A percentile compares a stretch with the other conserved stretches of the same genome.
phyloP scores from a whole-genome alignment of 2,888 invertebrate species.

The Darwinula stevensoni region DNA sequence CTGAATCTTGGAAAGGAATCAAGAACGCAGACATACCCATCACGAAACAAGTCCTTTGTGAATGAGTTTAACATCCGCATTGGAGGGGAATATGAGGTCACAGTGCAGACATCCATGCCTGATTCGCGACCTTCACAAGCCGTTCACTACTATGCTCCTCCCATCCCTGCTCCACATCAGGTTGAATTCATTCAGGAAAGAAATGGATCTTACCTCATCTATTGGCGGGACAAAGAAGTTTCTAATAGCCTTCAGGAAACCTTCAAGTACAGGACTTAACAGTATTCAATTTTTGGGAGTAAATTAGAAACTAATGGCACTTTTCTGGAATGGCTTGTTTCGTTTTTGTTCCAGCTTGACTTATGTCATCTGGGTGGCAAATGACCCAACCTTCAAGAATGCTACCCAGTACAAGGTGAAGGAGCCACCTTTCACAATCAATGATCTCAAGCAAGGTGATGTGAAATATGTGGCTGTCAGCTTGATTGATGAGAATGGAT shows the following conservation, averaged over 20 bases:
- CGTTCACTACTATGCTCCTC: slow-evolving; percentile 23
- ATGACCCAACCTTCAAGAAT: slow-evolving; percentile 8
- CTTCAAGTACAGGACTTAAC: too few relatives aligned
- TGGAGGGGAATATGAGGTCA: slow-evolving; percentile 24
- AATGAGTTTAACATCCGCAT: slow-evolving; percentile 15
- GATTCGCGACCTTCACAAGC: slow-evolving; percentile 21
- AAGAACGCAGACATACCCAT: too few relatives aligned
- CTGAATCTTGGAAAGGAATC: too few relatives aligned
- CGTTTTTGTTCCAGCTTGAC: slow-evolving; percentile 17
- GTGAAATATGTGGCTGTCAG: slow-evolving; percentile 13
- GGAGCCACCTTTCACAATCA: slow-evolving; percentile 8
- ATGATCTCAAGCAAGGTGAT: slow-evolving; percentile 9
- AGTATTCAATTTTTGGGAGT: too few relatives aligned
- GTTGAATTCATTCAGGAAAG: slow-evolving; percentile 26
- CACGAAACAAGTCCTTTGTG: background rate
- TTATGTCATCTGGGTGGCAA: slow-evolving; percentile 25
- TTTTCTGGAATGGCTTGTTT: too few relatives aligned
- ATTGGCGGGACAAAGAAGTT: too few relatives aligned
- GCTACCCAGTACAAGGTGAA: slow-evolving; percentile 8
- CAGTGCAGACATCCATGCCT: slow-evolving; percentile 19
- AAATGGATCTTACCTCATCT: too few relatives aligned
- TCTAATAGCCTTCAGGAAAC: too few relatives aligned
- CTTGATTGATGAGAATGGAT: slow-evolving; percentile 13
- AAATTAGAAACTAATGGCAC: too few relatives aligned
- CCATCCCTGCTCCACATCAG: slow-evolving; percentile 29